Evolutionary conservation across 1,140 invertebrate species (phyloP).

Genomic region (Euglossa dilemma): DNA sequence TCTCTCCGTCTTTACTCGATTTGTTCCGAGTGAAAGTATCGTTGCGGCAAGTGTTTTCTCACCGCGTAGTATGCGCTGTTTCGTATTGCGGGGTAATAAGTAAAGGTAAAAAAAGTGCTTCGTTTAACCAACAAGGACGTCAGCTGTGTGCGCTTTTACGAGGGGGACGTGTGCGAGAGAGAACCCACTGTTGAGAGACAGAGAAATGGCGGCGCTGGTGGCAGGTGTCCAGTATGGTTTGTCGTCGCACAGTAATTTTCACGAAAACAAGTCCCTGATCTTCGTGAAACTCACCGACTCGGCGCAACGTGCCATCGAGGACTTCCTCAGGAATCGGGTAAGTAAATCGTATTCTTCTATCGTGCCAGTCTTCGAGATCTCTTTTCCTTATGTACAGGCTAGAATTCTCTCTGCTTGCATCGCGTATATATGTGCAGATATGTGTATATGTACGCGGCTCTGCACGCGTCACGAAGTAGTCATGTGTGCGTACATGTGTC

Average conservation of each 20-base stretch:
- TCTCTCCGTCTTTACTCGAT: conserved; percentile 27
- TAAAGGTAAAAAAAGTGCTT: conserved; percentile 49
- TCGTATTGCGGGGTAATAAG: conserved; percentile 22
- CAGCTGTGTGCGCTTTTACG: conserved; percentile 73
- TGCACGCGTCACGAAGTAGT: conserved; percentile 38
- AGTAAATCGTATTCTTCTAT: conserved; percentile 78
- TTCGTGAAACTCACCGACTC: conserved; percentile 98
- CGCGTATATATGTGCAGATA: conserved; percentile 17
- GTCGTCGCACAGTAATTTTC: conserved; percentile 92
- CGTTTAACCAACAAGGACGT: conserved; percentile 67
- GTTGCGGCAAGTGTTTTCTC: conserved; percentile 39
- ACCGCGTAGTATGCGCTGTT: conserved; percentile 27
- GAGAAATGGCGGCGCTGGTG: conserved; percentile 96
- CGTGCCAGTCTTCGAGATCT: neutral
- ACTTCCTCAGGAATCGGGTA: conserved; percentile 93
- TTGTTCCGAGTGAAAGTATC: conserved; percentile 39
- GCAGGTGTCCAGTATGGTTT: conserved; percentile 97
- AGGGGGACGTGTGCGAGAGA: conserved; percentile 71
- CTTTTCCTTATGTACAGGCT: conserved; percentile 37
- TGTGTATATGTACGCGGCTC: neutral
- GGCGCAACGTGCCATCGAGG: conserved; percentile 93
- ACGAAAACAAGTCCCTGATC: conserved; percentile 94
- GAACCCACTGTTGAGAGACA: conserved; percentile 72
- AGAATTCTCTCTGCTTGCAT: conserved; percentile 19
- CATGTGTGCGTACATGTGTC: conserved; percentile 63